Evolutionary conservation across 2,888 invertebrate species (phyloP), one percentile per base, ranked within the genome.

Genomic region (Tholera decimalis): DNA sequence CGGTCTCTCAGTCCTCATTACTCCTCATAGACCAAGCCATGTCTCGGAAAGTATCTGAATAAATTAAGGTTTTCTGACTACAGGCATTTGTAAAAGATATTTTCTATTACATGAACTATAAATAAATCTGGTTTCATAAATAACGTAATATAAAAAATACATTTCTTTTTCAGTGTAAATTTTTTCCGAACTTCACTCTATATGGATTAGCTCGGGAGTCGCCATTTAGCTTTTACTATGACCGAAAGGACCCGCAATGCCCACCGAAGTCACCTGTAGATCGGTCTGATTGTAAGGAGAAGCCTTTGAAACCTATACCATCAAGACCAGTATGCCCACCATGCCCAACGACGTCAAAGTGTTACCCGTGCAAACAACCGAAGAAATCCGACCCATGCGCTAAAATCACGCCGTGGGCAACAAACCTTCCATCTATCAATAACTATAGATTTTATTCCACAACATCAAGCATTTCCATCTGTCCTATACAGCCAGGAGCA

Each of bases 81-180:
- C n/a, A n/a, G n/a, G n/a, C n/a, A n/a, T n/a, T n/a, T n/a, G n/a
- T n/a, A n/a, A n/a, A n/a, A n/a, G n/a, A n/a, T n/a, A n/a, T n/a
- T n/a, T n/a, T n/a, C n/a, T n/a, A n/a, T n/a, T n/a, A n/a, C n/a
- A n/a, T n/a, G n/a, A n/a, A n/a, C n/a, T n/a, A n/a, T n/a, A n/a
- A n/a, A n/a, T n/a, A n/a, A n/a, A n/a, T n/a, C n/a, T n/a, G n/a
- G n/a, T n/a, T n/a, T n/a, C n/a, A n/a, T n/a, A n/a, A n/a, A n/a
- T n/a, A n/a, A n/a, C n/a, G n/a, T n/a, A n/a, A n/a, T n/a, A n/a
- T n/a, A n/a, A n/a, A n/a, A n/a, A n/a, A n/a, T n/a, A n/a, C n/a
- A n/a, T n/a, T n/a, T n/a, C n/a, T n/a, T 73, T 73, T 56, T 41
- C 53, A 73, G 73, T n/a, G 46, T 13, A 35, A 9, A 37, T 39